Conservation (phyloP, 2,888 invertebrate species). For the Oegoconia quadripuncta region DNA sequence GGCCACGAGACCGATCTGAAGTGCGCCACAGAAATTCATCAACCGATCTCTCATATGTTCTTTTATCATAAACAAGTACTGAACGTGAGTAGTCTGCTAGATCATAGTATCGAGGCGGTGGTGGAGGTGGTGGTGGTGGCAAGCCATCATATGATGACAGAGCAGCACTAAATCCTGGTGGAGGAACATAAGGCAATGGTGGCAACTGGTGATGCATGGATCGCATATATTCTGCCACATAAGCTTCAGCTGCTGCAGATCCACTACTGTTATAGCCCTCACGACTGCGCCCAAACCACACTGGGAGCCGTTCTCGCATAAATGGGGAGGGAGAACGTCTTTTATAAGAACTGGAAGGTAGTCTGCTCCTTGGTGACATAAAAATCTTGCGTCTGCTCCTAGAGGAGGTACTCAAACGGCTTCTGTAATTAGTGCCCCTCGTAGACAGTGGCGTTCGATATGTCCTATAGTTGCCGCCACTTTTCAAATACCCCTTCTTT, state of each 20-base stretch:
- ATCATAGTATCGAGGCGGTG: slow-evolving; percentile 78
- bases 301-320: slow-evolving; percentile 79
- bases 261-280: slow-evolving; percentile 60
- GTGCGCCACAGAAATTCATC: slow-evolving; percentile 93
- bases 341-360: slow-evolving; percentile 73
- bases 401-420: slow-evolving; percentile 69
- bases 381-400: slow-evolving; percentile 81
- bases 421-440: slow-evolving; percentile 70
- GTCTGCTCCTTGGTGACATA: slow-evolving; percentile 81
- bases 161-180: slow-evolving; percentile 73
- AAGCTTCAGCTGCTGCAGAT: slow-evolving; percentile 87
- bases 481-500: slow-evolving; percentile 79
- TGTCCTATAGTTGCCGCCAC: slow-evolving; percentile 70
- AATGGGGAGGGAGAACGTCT: slow-evolving; percentile 80
- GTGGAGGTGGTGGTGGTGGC: slow-evolving; percentile 84
- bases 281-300: slow-evolving; percentile 80
- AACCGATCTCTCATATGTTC: slow-evolving; percentile 92
- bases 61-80: slow-evolving; percentile 83
- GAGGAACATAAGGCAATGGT: slow-evolving; percentile 89
- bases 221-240: slow-evolving; percentile 93
- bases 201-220: slow-evolving; percentile 92
- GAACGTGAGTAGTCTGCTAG: slow-evolving; percentile 86
- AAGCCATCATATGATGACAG: slow-evolving; percentile 80
- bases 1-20: slow-evolving; percentile 81
- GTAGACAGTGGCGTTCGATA: slow-evolving; percentile 67